These are phyloP conservation scores for Melolontha melolontha DNA, from an alignment of 2,888 invertebrate species.

Conservation along the genomic window DNA sequence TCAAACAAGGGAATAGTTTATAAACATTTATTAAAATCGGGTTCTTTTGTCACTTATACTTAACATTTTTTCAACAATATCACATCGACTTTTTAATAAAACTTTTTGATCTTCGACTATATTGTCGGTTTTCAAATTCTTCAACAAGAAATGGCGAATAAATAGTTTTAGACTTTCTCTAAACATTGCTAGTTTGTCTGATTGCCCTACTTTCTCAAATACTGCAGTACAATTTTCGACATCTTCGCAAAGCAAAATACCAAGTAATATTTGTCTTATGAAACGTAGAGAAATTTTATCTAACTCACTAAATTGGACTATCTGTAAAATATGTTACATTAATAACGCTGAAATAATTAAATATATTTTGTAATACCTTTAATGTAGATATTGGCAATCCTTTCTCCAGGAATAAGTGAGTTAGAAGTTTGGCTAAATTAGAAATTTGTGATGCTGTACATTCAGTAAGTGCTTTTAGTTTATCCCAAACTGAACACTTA, in stretches of 20 bases:
- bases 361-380: slow-evolving; percentile 72
- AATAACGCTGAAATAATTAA: slow-evolving; percentile 27
- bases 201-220: slow-evolving; percentile 79
- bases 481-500: slow-evolving; percentile 93
- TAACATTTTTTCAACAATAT: slow-evolving; percentile 76
- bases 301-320: slow-evolving; percentile 88
- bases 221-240: slow-evolving; percentile 71
- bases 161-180: slow-evolving; percentile 87
- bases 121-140: slow-evolving; percentile 69
- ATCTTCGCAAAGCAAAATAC: slow-evolving; percentile 78
- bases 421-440: slow-evolving; percentile 84
- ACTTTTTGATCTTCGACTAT: slow-evolving; percentile 65
- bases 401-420: slow-evolving; percentile 82
- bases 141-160: slow-evolving; percentile 86
- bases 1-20: too few relatives aligned
- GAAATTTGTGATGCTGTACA: slow-evolving; percentile 73
- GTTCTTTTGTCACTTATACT: slow-evolving; percentile 43
- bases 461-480: slow-evolving; percentile 81
- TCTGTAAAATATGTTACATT: slow-evolving; percentile 66
- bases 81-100: slow-evolving; percentile 70
- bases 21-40: slow-evolving; percentile 37
- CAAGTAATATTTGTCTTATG: slow-evolving; percentile 81
- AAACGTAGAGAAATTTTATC: slow-evolving; percentile 84
- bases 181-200: slow-evolving; percentile 82
- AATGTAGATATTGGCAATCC: slow-evolving; percentile 84